A percentile compares a stretch with the other conserved stretches of the same genome.
Evolutionary conservation across 2,797 vertebrate genomes (phyloP).

Genomic region (Peromyscus nudipes): DNA sequence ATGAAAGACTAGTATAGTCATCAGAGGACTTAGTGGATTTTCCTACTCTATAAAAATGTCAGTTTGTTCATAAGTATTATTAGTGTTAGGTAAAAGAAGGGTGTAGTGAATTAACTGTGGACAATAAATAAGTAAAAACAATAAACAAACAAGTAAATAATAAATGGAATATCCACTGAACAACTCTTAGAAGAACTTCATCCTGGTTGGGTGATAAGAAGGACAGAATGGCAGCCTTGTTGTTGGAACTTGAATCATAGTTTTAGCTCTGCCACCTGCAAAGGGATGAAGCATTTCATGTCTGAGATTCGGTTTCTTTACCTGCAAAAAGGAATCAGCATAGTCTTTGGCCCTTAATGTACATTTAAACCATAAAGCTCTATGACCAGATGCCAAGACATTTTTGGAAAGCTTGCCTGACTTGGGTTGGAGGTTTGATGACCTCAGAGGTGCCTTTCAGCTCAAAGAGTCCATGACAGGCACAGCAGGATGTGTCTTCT

Average conservation of each 20-base stretch:
- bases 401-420: conserved; percentile 71
- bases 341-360: not conserved
- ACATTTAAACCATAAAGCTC: not conserved
- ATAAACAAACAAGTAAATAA: not conserved
- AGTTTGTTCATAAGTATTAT: not conserved
- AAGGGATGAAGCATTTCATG: not conserved
- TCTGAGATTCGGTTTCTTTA: conserved; percentile 55
- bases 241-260: not conserved
- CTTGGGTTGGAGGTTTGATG: conserved; percentile 31
- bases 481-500: conserved; percentile 65
- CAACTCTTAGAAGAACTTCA: not conserved
- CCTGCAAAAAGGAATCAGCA: conserved; percentile 46
- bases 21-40: not conserved
- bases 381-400: conserved; percentile 60
- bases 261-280: not conserved
- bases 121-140: not conserved
- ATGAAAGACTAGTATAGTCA: not conserved
- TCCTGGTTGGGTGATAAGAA: not conserved
- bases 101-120: not conserved
- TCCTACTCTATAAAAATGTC: not conserved
- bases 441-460: conserved; percentile 67
- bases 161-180: not conserved
- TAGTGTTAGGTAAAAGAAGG: not conserved
- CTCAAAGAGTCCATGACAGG: conserved; percentile 51
- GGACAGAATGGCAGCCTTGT: not conserved